phyloP scores from a whole-genome alignment of 2,797 vertebrate genomes.

The Jordanella pulchra region DNA sequence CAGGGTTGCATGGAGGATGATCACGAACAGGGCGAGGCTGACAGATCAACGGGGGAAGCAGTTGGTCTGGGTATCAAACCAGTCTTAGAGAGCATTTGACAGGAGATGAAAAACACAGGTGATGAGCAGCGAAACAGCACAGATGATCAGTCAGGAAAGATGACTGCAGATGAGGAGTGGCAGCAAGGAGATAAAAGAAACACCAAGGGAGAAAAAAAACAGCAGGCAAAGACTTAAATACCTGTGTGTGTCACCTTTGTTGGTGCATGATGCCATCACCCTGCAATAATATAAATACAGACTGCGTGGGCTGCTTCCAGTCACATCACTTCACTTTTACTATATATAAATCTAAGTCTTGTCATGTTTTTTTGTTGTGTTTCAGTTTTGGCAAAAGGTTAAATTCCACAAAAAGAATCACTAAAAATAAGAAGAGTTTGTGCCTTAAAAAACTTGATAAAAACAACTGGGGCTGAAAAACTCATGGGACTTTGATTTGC shows the following conservation, averaged over 20 bases:
- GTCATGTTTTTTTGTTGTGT: conserved; percentile 15
- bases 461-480: neutral
- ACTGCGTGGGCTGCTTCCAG: conserved; percentile 24
- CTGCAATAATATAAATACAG: conserved; percentile 59
- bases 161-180: conserved; percentile 54
- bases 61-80: conserved; percentile 69
- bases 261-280: conserved; percentile 68
- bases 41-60: conserved; percentile 51
- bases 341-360: conserved; percentile 27
- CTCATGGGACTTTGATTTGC: conserved; percentile 13
- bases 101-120: conserved; percentile 68
- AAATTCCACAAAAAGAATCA: neutral
- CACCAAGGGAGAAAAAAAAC: conserved; percentile 25
- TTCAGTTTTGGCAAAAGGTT: conserved; percentile 22
- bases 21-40: conserved; percentile 50
- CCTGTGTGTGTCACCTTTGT: conserved; percentile 62
- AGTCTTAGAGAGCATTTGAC: conserved; percentile 73
- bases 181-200: conserved; percentile 65
- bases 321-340: conserved; percentile 26
- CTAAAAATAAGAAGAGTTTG: neutral
- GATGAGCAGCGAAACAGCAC: conserved; percentile 59
- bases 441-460: neutral
- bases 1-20: conserved; percentile 48
- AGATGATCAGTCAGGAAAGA: conserved; percentile 61
- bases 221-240: conserved; percentile 47